Conservation (phyloP, 2,888 invertebrate species). For the Chrysolina haemoptera region DNA sequence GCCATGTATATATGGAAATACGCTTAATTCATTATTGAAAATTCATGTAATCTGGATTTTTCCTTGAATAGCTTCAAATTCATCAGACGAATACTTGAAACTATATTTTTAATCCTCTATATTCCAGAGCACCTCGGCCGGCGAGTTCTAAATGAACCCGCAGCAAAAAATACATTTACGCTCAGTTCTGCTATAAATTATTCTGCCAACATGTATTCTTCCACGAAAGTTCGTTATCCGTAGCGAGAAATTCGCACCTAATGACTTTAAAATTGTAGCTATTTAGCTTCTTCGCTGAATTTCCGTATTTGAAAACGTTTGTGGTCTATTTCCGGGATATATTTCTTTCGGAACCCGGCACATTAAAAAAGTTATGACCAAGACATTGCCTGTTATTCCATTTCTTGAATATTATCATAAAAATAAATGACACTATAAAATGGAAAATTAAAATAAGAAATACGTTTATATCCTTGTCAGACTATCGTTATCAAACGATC, state of each 20-base stretch:
- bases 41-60: neutral
- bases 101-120: conserved; percentile 19
- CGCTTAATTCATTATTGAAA: too few relatives aligned
- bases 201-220: conserved; percentile 41
- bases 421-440: neutral
- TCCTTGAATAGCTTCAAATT: neutral
- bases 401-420: neutral
- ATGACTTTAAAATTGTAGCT: conserved; percentile 48
- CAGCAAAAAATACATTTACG: conserved; percentile 51
- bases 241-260: conserved; percentile 48
- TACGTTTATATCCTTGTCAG: too few relatives aligned
- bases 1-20: too few relatives aligned
- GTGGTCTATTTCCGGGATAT: neutral
- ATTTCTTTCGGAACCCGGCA: neutral
- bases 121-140: conserved; percentile 27
- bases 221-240: conserved; percentile 43
- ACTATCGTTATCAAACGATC: too few relatives aligned
- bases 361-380: neutral
- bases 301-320: conserved; percentile 33
- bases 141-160: conserved; percentile 45
- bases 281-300: conserved; percentile 38
- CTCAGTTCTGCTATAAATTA: conserved; percentile 53
- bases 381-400: neutral
- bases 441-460: neutral
- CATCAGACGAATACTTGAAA: neutral